Percentiles rank a stretch among this genome's conserved stretches.
phyloP scores from a whole-genome alignment of 2,888 invertebrate species.

The Ceramica pisi region DNA sequence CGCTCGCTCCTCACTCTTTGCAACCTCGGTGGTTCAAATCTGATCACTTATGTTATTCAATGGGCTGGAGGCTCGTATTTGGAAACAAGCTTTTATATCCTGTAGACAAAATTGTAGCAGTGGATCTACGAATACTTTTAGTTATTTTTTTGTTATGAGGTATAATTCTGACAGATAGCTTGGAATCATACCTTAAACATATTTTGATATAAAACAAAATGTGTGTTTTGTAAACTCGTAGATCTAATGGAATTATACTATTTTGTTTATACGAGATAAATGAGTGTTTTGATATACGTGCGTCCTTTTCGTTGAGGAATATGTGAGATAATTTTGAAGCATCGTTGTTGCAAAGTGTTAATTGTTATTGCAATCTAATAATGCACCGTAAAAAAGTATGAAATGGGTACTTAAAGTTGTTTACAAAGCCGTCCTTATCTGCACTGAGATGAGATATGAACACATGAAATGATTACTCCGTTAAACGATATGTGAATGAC shows the following conservation, averaged over 20 bases:
- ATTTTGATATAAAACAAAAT: neutral
- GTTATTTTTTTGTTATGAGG: neutral
- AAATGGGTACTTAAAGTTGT: neutral
- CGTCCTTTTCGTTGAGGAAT: slow-evolving; percentile 23
- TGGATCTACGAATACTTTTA: slow-evolving; percentile 5
- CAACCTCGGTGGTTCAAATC: no score
- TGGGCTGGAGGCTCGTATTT: slow-evolving; percentile 33
- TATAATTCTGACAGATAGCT: neutral
- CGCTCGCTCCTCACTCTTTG: no score
- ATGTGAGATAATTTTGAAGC: slow-evolving; percentile 40
- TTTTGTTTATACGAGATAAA: slow-evolving; percentile 34
- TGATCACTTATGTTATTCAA: slow-evolving; percentile 38
- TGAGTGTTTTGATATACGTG: slow-evolving; percentile 39
- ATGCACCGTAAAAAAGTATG: slow-evolving; percentile 16
- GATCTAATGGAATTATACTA: slow-evolving; percentile 18
- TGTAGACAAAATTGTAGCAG: slow-evolving; percentile 18
- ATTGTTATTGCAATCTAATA: slow-evolving; percentile 3
- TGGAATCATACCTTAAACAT: slow-evolving; percentile 4
- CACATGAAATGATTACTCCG: slow-evolving; percentile 19
- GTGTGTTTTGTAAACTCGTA: neutral
- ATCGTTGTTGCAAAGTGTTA: slow-evolving; percentile 23
- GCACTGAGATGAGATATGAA: slow-evolving; percentile 30
- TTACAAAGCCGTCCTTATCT: slow-evolving; percentile 43
- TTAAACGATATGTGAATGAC: slow-evolving; percentile 15
- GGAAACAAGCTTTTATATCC: slow-evolving; percentile 44